Conservation (phyloP, 2,113 vertebrate genomes). For the Crotalus helleri region DNA sequence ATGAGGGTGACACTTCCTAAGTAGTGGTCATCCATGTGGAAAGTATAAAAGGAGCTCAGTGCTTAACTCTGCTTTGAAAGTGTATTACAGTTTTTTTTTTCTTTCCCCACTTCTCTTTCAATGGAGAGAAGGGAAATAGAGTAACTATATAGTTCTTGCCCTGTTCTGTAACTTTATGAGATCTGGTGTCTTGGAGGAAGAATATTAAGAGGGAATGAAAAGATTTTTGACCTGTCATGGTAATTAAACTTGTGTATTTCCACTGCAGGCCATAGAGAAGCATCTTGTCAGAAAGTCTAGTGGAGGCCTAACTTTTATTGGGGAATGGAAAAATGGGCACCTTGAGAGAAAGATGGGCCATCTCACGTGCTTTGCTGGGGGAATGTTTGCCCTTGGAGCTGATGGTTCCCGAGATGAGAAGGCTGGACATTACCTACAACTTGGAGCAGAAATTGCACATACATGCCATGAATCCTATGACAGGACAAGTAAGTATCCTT, state of each 20-base stretch:
- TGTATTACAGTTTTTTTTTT: background rate
- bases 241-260: conserved; percentile 45
- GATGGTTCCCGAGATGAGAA: conserved; percentile 93
- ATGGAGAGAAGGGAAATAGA: background rate
- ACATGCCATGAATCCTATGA: conserved; percentile 98
- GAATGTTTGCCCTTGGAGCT: conserved; percentile 95
- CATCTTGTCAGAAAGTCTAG: conserved; percentile 94
- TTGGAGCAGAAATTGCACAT: conserved; percentile 96
- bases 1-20: background rate
- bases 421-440: conserved; percentile 95
- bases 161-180: background rate
- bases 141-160: background rate
- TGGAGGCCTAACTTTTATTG: conserved; percentile 94
- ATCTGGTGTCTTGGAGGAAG: background rate
- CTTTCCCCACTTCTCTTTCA: background rate
- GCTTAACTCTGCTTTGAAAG: background rate
- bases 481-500: conserved; percentile 82
- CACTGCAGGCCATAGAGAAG: conserved; percentile 89
- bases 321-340: conserved; percentile 98
- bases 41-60: background rate
- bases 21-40: background rate
- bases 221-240: background rate
- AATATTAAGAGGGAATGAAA: background rate
- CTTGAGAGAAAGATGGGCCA: conserved; percentile 98
- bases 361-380: conserved; percentile 95